Evolutionary conservation across 2,113 vertebrate genomes (phyloP).

Genomic region (Gasterosteus aculeatus): DNA sequence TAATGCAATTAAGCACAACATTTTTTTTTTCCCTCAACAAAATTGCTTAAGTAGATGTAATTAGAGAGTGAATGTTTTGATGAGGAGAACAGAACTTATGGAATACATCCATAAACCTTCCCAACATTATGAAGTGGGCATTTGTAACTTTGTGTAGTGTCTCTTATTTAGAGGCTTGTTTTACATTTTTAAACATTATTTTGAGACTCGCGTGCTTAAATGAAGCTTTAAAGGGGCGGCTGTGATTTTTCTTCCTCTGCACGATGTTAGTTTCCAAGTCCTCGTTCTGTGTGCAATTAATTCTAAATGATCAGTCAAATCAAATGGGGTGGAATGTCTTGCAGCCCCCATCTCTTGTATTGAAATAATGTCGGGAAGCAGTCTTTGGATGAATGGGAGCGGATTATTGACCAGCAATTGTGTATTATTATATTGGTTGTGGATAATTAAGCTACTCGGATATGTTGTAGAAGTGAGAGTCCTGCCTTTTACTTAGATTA

Average conservation of each 20-base stretch:
- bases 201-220: neutral
- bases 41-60: slow-evolving; percentile 82
- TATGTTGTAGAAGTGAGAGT: neutral
- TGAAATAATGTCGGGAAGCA: neutral
- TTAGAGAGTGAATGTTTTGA: slow-evolving; percentile 77
- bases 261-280: neutral
- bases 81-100: slow-evolving; percentile 70
- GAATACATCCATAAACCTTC: slow-evolving; percentile 66
- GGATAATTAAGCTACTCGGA: neutral
- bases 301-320: neutral
- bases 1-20: slow-evolving; percentile 81
- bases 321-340: neutral
- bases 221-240: neutral
- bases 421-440: neutral
- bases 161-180: slow-evolving; percentile 3
- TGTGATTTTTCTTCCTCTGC: slow-evolving; percentile 3
- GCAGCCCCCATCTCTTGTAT: neutral
- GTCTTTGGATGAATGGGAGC: neutral
- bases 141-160: slow-evolving; percentile 31
- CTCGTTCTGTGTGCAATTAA: neutral
- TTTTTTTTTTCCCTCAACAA: slow-evolving; percentile 58
- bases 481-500: neutral
- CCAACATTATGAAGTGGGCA: slow-evolving; percentile 26
- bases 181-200: neutral
- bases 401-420: neutral